These are phyloP conservation scores for Diphyllodes magnificus DNA, from an alignment of 2,113 vertebrate genomes.

Conservation along the genomic window DNA sequence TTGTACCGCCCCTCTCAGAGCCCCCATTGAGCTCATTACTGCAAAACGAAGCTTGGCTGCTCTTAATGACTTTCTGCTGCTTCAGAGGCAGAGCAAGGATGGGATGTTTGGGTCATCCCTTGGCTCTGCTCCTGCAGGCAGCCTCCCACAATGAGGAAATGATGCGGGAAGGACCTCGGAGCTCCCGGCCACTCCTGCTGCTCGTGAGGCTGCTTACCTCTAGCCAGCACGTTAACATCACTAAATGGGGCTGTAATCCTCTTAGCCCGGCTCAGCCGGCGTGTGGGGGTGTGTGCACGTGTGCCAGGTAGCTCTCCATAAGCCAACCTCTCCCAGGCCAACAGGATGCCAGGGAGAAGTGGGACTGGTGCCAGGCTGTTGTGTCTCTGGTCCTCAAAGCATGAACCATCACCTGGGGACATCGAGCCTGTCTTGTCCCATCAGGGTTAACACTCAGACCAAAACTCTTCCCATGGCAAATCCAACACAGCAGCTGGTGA, in stretches of 20 bases:
- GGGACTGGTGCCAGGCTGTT: not conserved
- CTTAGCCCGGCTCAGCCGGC: not conserved
- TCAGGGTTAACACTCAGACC: not conserved
- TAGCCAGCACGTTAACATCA: not conserved
- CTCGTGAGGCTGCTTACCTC: not conserved
- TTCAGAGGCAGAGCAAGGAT: not conserved
- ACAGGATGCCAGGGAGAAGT: not conserved
- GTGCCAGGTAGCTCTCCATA: not conserved
- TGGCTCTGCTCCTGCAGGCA: not conserved
- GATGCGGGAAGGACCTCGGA: rapidly evolving
- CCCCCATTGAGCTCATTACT: not conserved
- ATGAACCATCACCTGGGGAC: not conserved
- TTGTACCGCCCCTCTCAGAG: not conserved
- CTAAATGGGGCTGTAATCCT: slow-evolving; percentile 4
- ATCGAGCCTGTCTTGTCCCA: not conserved
- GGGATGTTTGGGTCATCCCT: not conserved
- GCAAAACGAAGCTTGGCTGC: not conserved
- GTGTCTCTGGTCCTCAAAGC: not conserved
- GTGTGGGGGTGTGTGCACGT: not conserved
- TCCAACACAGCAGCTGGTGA: rapidly evolving
- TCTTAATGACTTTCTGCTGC: not conserved
- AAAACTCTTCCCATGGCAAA: not conserved
- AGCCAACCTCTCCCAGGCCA: not conserved
- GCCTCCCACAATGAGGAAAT: not conserved
- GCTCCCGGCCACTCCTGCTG: not conserved